Base-by-base conservation (phyloP, 37 sponge, comb jelly and placozoan species). In the Hormiphora californensis region DNA sequence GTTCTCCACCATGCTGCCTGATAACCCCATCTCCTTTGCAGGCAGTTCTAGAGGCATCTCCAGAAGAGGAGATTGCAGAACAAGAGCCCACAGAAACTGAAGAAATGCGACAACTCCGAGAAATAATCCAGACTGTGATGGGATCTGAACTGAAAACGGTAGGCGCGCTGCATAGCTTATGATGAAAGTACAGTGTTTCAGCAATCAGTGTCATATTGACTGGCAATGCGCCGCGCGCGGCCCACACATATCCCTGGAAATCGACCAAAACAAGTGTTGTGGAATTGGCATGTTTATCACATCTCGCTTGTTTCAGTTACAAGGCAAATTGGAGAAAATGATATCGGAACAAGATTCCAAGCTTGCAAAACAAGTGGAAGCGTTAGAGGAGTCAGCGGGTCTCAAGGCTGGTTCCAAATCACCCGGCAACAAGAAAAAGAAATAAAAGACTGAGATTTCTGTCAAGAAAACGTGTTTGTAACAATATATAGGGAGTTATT, bases 291-390 rank as follows among this genome's bases (percentile, higher is more conserved):
- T n/a, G n/a, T n/a, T n/a, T n/a, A n/a, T n/a, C n/a, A 17, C 12
- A 46, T 46, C 12, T 46, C 11, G 7, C n/a, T 59, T 7, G 11
- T 22, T 59, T 11, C 62, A 59, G 62, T 22, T 59, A 7, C 62
- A 59, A 59, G 62, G 62, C 5, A 7, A 27, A 17, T 59, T 59
- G n/a, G 62, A 59, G 62, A 59, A 59, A 59, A 11, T 59, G 62
- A 59, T 59, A 7, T 25, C 27, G 5, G 62, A 59, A 27, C 62
- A 59, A 59, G 62, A 59, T 22, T 5, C 11, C 5, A 59, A 59
- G 62, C 11, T 59, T 25, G 11, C 62, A 11, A 21, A 59, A 5
- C 62, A 59, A 59, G 62, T 59, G 5, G 62, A 59, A 59, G 62
- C 62, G n/a, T 59, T 59, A 27, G 62, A 59, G 22, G 62, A 59